A percentile compares a stretch with the other conserved stretches of the same genome.
Conservation (phyloP, 2,888 invertebrate species). For the Pediacus dermestoides region DNA sequence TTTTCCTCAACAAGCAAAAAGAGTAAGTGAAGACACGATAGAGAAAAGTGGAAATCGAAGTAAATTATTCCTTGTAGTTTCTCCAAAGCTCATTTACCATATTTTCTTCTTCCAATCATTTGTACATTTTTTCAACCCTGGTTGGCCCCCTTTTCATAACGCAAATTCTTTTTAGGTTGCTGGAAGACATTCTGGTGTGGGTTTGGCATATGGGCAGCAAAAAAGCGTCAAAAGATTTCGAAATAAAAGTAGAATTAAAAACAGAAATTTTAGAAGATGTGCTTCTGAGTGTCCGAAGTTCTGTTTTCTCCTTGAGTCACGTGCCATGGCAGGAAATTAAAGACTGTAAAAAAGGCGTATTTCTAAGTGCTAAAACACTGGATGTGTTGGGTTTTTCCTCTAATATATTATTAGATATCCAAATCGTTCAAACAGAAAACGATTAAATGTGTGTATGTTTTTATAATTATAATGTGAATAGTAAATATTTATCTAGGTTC, state of each 20-base stretch:
- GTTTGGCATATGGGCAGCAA: constrained; percentile 39
- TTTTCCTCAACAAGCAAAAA: constrained; percentile 12
- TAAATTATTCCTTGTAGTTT: constrained; percentile 13
- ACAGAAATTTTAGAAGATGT: constrained; percentile 25
- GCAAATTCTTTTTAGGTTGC: constrained; percentile 10
- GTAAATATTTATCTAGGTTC: too few species aligned
- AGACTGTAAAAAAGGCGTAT: constrained; percentile 36
- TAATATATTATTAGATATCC: too few species aligned
- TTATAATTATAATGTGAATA: too few species aligned
- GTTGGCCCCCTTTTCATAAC: too few species aligned
- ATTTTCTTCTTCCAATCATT: neutral
- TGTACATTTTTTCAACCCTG: constrained; percentile 6
- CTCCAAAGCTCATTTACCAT: neutral
- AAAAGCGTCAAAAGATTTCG: constrained; percentile 33
- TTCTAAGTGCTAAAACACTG: constrained; percentile 31
- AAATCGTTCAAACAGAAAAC: too few species aligned
- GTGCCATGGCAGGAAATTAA: constrained; percentile 36
- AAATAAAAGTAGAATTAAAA: constrained; percentile 36
- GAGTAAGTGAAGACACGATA: constrained; percentile 6
- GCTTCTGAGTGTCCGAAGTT: constrained; percentile 36
- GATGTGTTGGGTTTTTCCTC: constrained; percentile 21
- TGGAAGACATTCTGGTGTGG: constrained; percentile 34
- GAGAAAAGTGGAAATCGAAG: too few species aligned
- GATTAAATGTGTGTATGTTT: too few species aligned
- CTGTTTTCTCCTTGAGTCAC: constrained; percentile 36